A percentile compares a stretch with the other conserved stretches of the same genome.
These are phyloP conservation scores for Tapirus indicus DNA, from an alignment of 2,797 vertebrate species.

Conservation along the genomic window DNA sequence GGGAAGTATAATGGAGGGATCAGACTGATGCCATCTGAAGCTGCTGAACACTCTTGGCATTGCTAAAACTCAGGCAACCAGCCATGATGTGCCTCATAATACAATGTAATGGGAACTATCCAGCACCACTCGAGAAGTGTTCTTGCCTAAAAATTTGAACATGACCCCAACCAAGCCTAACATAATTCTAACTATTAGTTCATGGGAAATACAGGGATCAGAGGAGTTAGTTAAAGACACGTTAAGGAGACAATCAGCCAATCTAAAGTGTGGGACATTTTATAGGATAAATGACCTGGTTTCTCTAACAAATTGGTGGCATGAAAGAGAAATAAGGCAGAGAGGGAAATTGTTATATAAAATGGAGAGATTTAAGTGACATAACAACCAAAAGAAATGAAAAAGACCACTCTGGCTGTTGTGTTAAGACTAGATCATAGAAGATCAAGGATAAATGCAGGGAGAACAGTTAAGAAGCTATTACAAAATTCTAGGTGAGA, in stretches of 20 bases:
- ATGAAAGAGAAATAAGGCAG: background rate
- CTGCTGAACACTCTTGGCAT: background rate
- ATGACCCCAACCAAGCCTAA: background rate
- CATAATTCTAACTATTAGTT: background rate
- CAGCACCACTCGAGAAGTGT: background rate
- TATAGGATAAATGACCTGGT: background rate
- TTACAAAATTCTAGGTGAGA: background rate
- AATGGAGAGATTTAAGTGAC: background rate
- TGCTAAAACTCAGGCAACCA: background rate
- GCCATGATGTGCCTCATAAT: background rate
- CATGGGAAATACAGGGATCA: background rate
- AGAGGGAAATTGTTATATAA: background rate
- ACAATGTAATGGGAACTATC: background rate
- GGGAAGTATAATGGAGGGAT: background rate
- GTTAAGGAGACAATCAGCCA: background rate
- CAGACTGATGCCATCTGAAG: background rate
- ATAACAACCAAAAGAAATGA: background rate
- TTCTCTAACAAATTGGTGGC: background rate
- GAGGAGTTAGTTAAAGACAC: background rate
- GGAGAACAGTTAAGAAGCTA: background rate
- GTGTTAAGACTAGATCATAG: background rate
- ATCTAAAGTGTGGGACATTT: background rate
- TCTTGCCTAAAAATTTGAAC: background rate
- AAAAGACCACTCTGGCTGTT: background rate
- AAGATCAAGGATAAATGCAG: background rate